Percentiles rank a stretch among this genome's conserved stretches.
Evolutionary conservation across 2,113 vertebrate species (phyloP).

Genomic region (Xenotilapia leptura): DNA sequence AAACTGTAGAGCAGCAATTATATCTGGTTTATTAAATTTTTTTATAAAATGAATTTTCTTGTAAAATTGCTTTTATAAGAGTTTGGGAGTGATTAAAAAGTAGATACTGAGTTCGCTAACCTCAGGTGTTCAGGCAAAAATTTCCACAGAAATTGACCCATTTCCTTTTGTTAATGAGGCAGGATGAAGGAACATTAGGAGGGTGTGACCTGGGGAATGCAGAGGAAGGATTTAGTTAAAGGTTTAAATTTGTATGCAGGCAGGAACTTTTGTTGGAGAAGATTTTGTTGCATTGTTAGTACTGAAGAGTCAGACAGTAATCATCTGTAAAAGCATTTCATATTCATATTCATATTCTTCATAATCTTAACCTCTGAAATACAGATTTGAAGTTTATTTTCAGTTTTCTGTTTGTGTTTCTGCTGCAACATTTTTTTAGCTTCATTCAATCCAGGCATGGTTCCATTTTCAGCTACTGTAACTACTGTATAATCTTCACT

Average conservation of each 20-base stretch:
- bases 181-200: not conserved
- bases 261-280: not conserved
- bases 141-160: not conserved
- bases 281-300: not conserved
- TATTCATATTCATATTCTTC: not conserved
- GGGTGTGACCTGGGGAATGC: not conserved
- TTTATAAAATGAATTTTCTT: not conserved
- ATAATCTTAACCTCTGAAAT: not conserved
- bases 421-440: not conserved
- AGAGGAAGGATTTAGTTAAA: not conserved
- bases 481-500: not conserved
- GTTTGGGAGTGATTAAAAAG: not conserved
- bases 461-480: slow-evolving; percentile 3
- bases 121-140: not conserved
- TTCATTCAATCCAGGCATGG: not conserved
- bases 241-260: not conserved
- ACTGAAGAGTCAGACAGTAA: not conserved
- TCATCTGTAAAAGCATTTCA: not conserved
- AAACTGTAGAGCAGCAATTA: not conserved
- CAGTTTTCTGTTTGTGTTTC: not conserved
- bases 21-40: not conserved
- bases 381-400: not conserved
- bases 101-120: not conserved
- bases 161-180: not conserved
- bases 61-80: not conserved